These are phyloP conservation scores for Nomada ruficornis DNA, from an alignment of 2,888 invertebrate species.

Conservation along the genomic window DNA sequence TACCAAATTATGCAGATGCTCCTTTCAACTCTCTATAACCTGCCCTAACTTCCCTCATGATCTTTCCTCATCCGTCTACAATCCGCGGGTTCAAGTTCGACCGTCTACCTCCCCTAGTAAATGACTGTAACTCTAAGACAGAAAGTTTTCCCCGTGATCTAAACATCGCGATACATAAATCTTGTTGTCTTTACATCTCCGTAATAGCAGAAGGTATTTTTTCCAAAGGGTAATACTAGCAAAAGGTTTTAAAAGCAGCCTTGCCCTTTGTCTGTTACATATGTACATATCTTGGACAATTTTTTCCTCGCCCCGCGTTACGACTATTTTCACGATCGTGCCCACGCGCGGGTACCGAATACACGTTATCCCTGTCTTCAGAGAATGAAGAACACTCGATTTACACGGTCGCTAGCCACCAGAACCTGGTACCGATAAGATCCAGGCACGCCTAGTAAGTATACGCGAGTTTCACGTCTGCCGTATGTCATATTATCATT, in stretches of 20 bases:
- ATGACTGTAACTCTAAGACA: background rate
- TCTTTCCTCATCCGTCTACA: background rate
- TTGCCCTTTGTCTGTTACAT: too few species aligned
- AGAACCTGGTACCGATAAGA: slow-evolving; percentile 78
- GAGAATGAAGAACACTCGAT: slow-evolving; percentile 73
- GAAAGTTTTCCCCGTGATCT: background rate
- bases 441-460: slow-evolving; percentile 80
- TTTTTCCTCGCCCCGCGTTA: too few species aligned
- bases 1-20: background rate
- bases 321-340: too few species aligned
- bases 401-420: slow-evolving; percentile 78
- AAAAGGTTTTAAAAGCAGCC: too few species aligned
- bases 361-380: slow-evolving; percentile 31
- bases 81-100: background rate
- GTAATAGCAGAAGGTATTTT: too few species aligned
- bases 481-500: background rate
- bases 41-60: background rate
- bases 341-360: too few species aligned
- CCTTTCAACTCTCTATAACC: background rate
- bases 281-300: too few species aligned
- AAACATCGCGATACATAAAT: background rate
- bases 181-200: too few species aligned
- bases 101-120: background rate
- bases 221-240: too few species aligned
- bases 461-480: slow-evolving; percentile 32